Evolutionary conservation across 1,140 invertebrate genomes (phyloP).

Genomic region (Dreissena rostriformis): DNA sequence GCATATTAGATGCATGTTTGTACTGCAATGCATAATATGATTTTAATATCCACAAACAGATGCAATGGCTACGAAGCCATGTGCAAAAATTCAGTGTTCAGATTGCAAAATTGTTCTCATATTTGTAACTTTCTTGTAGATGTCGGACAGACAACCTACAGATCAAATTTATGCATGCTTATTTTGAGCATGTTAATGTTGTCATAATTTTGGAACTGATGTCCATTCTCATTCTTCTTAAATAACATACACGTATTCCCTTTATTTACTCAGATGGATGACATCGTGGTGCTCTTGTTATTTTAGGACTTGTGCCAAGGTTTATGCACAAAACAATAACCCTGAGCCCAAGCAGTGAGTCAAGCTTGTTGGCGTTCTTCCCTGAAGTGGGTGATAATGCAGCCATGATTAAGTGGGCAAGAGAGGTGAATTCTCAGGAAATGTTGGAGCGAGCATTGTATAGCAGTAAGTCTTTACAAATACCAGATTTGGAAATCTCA

Average conservation of each 20-base stretch:
- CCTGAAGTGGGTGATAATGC: slow-evolving; percentile 83
- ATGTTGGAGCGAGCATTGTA: slow-evolving; percentile 85
- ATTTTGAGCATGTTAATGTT: not conserved
- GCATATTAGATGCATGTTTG: too few relatives aligned
- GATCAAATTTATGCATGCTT: not conserved
- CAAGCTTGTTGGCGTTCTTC: slow-evolving; percentile 72
- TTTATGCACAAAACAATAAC: slow-evolving; percentile 66
- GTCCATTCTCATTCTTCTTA: not conserved
- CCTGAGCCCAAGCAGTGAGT: slow-evolving; percentile 69
- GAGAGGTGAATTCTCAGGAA: slow-evolving; percentile 89
- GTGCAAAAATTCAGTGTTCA: too few relatives aligned
- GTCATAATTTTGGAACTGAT: not conserved
- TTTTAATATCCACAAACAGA: too few relatives aligned
- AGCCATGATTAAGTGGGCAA: slow-evolving; percentile 90
- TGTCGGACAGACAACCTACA: not conserved
- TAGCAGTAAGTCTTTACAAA: slow-evolving; percentile 76
- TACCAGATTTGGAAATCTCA: not conserved
- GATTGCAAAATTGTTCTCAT: not conserved
- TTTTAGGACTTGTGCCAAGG: slow-evolving; percentile 72
- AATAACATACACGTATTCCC: not conserved
- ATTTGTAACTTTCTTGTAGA: not conserved
- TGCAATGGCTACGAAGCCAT: too few relatives aligned
- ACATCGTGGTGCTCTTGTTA: slow-evolving; percentile 20
- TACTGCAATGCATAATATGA: too few relatives aligned
- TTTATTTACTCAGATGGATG: not conserved